Base-by-base conservation (phyloP, 2,797 vertebrate species). In the Acipenser ruthenus region DNA sequence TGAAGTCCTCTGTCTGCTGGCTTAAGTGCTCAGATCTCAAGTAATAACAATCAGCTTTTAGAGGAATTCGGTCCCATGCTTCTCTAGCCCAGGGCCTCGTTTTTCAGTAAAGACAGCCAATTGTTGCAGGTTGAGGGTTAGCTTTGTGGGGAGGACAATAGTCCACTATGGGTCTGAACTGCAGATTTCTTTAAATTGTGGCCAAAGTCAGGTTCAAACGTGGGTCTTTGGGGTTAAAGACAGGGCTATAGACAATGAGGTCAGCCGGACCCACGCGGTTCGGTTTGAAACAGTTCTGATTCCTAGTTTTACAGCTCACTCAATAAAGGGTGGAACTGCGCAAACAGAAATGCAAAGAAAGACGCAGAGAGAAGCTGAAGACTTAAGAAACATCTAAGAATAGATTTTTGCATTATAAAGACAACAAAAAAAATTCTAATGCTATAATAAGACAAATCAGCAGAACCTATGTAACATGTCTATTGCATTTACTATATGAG, bases 161-260 rank as follows among this genome's bases (percentile, higher is more conserved):
- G 50, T 58, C 52, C 51, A 62, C 60, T 62, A 18, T 23, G 11
- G 18, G 23, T 48, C 60, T 62, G 15, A 62, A 37, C 60, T 15
- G 60, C 48, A 56, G 69, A 62, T 63, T 64, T 70, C 48, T 65
- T 62, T 69, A 60, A 65, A 56, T 56, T 63, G 51, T 64, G 64
- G 18, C 62, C 63, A 67, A 60, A 48, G 51, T 64, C 68, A 68
- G 68, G 66, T 70, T 72, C 60, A 65, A 37, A 52, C 58, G 18
- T 48, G 59, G 60, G 63, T 52, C 65, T 59, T 1, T 8, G 18
- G 12, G 71, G 70, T 65, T 71, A 75, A 77, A 55, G 6, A 8
- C 60, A 60, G 51, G 51, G 61, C 59, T 64, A 72, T 63, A 69
- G 51, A 70, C 37, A 50, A 65, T 10, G 10, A 10, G 53, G 53